These are phyloP conservation scores for Campaea margaritaria DNA, from an alignment of 2,888 invertebrate genomes.

Conservation along the genomic window DNA sequence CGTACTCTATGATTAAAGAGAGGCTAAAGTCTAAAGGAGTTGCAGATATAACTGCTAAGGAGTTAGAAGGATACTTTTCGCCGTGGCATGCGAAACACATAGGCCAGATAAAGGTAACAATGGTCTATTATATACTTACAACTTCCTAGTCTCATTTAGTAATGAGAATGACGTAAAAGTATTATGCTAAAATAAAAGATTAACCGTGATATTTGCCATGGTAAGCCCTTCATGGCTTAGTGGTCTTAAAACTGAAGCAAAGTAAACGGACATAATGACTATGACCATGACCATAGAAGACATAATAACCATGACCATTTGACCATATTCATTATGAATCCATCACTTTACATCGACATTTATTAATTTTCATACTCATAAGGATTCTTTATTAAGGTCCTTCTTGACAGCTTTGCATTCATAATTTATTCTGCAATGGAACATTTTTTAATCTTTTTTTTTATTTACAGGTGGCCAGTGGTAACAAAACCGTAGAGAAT, in stretches of 20 bases:
- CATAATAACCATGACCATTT: no score
- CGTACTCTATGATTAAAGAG: constrained; percentile 93
- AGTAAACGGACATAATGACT: no score
- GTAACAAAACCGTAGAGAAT: constrained; percentile 90
- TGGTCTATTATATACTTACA: neutral
- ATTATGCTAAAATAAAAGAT: no score
- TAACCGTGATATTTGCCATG: no score
- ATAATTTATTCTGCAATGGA: neutral
- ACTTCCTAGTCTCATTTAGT: no score
- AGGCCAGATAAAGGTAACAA: constrained; percentile 88
- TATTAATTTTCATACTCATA: neutral
- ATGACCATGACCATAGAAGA: no score
- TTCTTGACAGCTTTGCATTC: constrained; percentile 7
- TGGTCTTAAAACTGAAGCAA: no score
- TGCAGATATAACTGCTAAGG: constrained; percentile 89
- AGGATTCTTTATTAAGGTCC: neutral
- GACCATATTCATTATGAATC: no score
- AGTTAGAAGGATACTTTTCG: constrained; percentile 93
- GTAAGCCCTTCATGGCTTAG: no score
- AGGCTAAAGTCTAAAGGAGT: constrained; percentile 91
- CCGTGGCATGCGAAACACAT: constrained; percentile 95
- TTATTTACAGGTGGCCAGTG: constrained; percentile 88
- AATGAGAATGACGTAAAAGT: no score
- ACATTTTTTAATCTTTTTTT: constrained; percentile 10
- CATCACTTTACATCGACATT: neutral